Percentiles rank a stretch among this genome's conserved stretches.
phyloP scores from a whole-genome alignment of 53 echinoderm and acorn worm species.

The Crossaster papposus region DNA sequence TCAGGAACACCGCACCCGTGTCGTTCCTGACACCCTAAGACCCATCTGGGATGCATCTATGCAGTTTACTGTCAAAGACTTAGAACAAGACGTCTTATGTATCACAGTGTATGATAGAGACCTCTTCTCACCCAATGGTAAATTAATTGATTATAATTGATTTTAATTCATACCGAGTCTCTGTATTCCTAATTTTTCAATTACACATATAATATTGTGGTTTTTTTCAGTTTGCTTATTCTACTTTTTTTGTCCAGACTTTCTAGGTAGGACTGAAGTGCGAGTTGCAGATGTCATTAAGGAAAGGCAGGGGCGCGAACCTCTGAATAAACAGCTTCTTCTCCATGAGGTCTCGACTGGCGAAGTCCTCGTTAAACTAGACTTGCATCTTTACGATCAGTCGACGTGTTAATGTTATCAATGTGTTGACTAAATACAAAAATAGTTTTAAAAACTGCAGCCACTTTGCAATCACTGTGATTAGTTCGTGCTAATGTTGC shows the following conservation, averaged over 20 bases:
- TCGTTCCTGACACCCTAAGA: constrained; percentile 82
- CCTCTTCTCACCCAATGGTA: constrained; percentile 94
- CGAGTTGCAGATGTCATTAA: constrained; percentile 84
- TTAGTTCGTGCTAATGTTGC: neutral
- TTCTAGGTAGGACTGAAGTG: constrained; percentile 94
- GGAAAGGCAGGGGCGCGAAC: constrained; percentile 79
- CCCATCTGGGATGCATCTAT: constrained; percentile 94
- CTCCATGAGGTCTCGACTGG: constrained; percentile 95
- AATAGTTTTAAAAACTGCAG: too few species aligned
- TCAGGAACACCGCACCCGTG: constrained; percentile 92
- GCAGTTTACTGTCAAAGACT: constrained; percentile 95
- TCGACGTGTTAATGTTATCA: constrained; percentile 5
- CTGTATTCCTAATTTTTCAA: too few species aligned
- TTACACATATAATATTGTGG: too few species aligned
- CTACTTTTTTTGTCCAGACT: constrained; percentile 63
- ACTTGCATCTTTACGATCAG: constrained; percentile 87
- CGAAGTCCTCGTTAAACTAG: constrained; percentile 88
- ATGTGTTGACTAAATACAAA: neutral
- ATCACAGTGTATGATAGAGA: constrained; percentile 96
- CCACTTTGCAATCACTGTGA: too few species aligned
- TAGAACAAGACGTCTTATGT: constrained; percentile 89
- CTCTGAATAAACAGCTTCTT: constrained; percentile 77
- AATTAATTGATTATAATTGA: neutral
- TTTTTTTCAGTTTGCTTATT: neutral
- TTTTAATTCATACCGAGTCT: too few species aligned